Evolutionary conservation across 2,797 vertebrate species (phyloP), one percentile per base, ranked within the genome.

Genomic region (Epinephelus awoara): DNA sequence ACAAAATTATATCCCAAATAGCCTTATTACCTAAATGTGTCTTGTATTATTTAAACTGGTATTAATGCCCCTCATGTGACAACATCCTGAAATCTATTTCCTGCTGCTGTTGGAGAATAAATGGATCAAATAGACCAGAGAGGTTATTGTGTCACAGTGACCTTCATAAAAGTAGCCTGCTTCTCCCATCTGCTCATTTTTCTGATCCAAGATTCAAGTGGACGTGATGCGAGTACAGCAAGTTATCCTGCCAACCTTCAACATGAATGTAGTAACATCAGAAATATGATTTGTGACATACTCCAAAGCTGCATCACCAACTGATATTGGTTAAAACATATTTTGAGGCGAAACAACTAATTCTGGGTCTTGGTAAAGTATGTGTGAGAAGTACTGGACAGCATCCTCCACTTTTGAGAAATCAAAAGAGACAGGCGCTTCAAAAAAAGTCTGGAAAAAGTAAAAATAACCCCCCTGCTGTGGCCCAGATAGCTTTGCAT

Each of bases 401-500:
- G 59, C 58, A 46, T 68, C 58, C 2, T 40, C 59, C 58, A 52
- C 68, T 56, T 51, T 29, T 59, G 70, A 65, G 65, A 62, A 78
- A 85, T 79, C 42, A 82, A 74, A 75, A 50, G 17, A 27, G 54
- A 80, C 49, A 47, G 61, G 21, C 25, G 42, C 23, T 62, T 38
- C 6, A 67, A 71, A 85, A 78, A 75, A 83, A 50, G 51, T 80
- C 68, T 4, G 25, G 72, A 80, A 84, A 86, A 80, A 80, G 88
- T 90, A 83, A 81, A 85, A 90, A 89, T 80, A 82, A 76, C 68
- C 72, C 27, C 55, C 29, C 18, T 2, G 14, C 69, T 2, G 25
- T 66, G 77, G 54, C 82, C 82, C 81, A 87, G 74, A 84, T 82
- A 77, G 69, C 61, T 13, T 57, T 51, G 51, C 85, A 80, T 82